Percentiles rank a stretch among this genome's conserved stretches.
Evolutionary conservation across 92 coral and sea anemone species (phyloP).

Genomic region (Parazoanthus darwini): DNA sequence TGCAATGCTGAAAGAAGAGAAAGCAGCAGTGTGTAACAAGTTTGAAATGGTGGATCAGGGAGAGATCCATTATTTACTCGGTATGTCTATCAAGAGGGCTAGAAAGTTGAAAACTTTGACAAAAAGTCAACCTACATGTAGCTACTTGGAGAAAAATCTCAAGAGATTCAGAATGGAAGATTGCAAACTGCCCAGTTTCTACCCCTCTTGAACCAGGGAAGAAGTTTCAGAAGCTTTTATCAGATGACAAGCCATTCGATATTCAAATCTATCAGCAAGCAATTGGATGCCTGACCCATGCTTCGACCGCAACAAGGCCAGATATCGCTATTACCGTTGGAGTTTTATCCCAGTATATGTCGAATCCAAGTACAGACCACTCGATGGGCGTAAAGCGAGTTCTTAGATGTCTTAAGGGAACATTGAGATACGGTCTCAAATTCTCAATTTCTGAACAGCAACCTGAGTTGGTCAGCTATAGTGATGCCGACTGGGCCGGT

Average conservation of each 20-base stretch:
- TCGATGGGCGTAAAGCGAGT: conserved; percentile 37
- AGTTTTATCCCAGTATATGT: conserved; percentile 34
- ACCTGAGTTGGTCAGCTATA: conserved; percentile 30
- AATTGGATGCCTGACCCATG: conserved; percentile 40
- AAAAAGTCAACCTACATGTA: conserved; percentile 20
- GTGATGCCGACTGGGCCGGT: conserved; percentile 40
- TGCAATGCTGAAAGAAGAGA: conserved; percentile 56
- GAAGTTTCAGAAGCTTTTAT: conserved; percentile 12
- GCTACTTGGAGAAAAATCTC: conserved; percentile 9
- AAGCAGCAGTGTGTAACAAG: conserved; percentile 47
- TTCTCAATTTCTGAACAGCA: conserved; percentile 12
- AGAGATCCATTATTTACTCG: conserved; percentile 53
- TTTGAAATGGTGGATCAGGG: conserved; percentile 60
- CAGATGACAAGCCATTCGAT: conserved; percentile 34
- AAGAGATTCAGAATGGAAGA: conserved; percentile 26
- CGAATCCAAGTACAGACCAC: conserved; percentile 39
- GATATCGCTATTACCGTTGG: conserved; percentile 37
- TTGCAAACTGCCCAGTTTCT: conserved; percentile 32
- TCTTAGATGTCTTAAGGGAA: conserved; percentile 34
- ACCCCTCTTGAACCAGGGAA: conserved; percentile 47
- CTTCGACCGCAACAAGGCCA: conserved; percentile 42
- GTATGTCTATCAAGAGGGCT: conserved; percentile 63
- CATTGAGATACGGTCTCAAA: conserved; percentile 31
- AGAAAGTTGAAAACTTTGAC: conserved; percentile 44
- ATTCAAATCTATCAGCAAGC: conserved; percentile 40